Evolutionary conservation across 2,113 vertebrate species (phyloP).

Genomic region (Chloropsis hardwickii): DNA sequence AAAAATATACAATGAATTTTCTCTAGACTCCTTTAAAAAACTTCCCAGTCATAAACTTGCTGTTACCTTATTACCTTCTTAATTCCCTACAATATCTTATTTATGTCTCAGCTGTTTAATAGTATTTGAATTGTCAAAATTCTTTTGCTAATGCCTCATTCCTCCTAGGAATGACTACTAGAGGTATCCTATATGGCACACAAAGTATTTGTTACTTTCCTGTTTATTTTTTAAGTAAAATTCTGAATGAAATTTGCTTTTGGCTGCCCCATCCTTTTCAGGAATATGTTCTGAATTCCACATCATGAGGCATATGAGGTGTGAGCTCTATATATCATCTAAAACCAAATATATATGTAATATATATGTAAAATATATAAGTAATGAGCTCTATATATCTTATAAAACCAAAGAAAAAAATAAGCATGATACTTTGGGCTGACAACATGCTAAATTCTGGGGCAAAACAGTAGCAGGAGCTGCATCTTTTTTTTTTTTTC

Average conservation of each 20-base stretch:
- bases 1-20: conserved; percentile 19
- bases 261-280: background rate
- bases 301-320: background rate
- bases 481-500: background rate
- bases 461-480: background rate
- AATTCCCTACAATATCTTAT: background rate
- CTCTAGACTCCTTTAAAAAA: conserved; percentile 16
- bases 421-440: background rate
- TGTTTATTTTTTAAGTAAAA: conserved; percentile 13
- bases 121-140: background rate
- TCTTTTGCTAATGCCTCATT: background rate
- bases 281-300: background rate
- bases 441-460: background rate
- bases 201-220: background rate
- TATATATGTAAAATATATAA: background rate
- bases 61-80: background rate
- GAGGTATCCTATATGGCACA: background rate
- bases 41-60: background rate
- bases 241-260: background rate
- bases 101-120: background rate
- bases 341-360: background rate
- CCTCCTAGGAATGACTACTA: background rate
- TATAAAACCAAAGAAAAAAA: background rate
- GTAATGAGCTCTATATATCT: background rate
- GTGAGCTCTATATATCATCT: background rate